These are phyloP conservation scores for Heteromyza rotundicornis DNA, from an alignment of 2,888 invertebrate genomes.

Conservation along the genomic window DNA sequence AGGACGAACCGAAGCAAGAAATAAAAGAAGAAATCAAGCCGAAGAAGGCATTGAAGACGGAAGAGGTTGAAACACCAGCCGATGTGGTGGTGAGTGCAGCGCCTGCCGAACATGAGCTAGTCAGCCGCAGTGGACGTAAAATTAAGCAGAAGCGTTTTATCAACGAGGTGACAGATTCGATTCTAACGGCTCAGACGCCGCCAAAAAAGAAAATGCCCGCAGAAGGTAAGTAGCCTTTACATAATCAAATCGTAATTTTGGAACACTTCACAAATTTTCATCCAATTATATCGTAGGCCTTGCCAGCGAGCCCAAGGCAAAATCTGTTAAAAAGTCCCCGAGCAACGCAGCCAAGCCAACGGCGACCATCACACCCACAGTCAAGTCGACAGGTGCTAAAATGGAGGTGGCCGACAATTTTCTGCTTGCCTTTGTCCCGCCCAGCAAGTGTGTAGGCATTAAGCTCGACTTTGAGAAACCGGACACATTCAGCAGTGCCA, in stretches of 20 bases:
- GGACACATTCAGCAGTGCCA: slow-evolving; percentile 67
- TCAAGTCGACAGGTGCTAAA: slow-evolving; percentile 23
- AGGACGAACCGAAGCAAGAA: neutral
- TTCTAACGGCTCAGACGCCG: slow-evolving; percentile 36
- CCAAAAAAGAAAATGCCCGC: slow-evolving; percentile 48
- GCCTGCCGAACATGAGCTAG: slow-evolving; percentile 58
- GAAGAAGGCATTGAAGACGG: neutral
- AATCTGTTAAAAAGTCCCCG: slow-evolving; percentile 27
- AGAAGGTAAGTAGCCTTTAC: slow-evolving; percentile 42
- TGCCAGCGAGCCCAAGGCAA: slow-evolving; percentile 26
- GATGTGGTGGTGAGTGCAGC: slow-evolving; percentile 39
- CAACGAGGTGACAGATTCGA: slow-evolving; percentile 42
- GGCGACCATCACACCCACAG: slow-evolving; percentile 47
- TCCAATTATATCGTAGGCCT: slow-evolving; percentile 25
- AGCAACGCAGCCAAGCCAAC: slow-evolving; percentile 42
- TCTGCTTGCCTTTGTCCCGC: slow-evolving; percentile 69
- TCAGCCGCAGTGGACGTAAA: slow-evolving; percentile 76
- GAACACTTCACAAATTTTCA: neutral
- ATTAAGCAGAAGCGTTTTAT: slow-evolving; percentile 70
- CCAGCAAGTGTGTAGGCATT: slow-evolving; percentile 71
- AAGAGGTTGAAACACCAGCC: slow-evolving; percentile 37
- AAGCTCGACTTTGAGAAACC: slow-evolving; percentile 71
- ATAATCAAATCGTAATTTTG: neutral
- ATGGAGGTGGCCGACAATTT: slow-evolving; percentile 61
- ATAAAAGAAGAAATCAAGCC: slow-evolving; percentile 35